Evolutionary conservation across 2,113 vertebrate species (phyloP).

Genomic region (Dolichallabes microphthalmus): DNA sequence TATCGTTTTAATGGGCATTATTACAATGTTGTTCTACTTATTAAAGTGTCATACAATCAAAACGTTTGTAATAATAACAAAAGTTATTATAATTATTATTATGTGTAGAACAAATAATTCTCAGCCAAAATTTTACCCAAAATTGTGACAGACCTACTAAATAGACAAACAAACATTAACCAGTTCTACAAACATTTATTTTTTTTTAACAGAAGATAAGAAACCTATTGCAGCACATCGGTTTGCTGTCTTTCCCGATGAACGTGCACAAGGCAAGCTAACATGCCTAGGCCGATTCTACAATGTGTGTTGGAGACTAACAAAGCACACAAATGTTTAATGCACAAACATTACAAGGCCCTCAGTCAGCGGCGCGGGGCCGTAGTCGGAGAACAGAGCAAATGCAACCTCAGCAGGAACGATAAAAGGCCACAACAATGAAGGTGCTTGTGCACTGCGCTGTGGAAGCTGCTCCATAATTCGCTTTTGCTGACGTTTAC

Average conservation of each 20-base stretch:
- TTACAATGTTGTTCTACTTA: not conserved
- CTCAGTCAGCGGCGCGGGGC: conserved; percentile 18
- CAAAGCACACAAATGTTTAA: conserved; percentile 48
- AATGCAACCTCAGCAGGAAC: conserved; percentile 60
- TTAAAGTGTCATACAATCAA: not conserved
- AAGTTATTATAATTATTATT: not conserved
- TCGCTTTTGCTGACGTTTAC: conserved; percentile 58
- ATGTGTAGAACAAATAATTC: not conserved
- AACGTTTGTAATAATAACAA: not conserved
- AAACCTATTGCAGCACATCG: not conserved
- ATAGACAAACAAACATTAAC: not conserved
- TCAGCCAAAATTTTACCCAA: not conserved
- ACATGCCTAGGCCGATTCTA: conserved; percentile 25
- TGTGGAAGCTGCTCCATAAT: conserved; percentile 61
- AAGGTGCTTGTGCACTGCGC: not conserved
- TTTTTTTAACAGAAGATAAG: not conserved
- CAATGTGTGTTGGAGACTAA: conserved; percentile 9
- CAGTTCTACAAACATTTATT: not conserved
- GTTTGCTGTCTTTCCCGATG: not conserved
- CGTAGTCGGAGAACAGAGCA: conserved; percentile 40
- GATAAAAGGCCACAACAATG: conserved; percentile 53
- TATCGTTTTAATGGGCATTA: not conserved
- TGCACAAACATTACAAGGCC: conserved; percentile 36
- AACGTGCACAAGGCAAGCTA: not conserved
- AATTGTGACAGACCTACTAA: not conserved